phyloP scores from a whole-genome alignment of 2,888 invertebrate genomes.

The Heliconius ismenius region DNA sequence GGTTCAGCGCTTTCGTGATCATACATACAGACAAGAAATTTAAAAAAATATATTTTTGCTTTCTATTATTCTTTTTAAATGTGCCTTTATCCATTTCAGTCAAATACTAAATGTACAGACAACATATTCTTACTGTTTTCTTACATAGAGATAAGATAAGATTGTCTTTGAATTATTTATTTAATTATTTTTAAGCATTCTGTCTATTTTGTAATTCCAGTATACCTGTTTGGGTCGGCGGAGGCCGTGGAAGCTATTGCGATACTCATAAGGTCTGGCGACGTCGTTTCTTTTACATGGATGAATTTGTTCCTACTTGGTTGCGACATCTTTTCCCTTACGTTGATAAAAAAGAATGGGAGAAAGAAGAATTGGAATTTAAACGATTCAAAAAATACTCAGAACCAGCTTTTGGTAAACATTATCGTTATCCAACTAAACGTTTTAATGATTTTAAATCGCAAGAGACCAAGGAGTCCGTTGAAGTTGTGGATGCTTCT shows the following conservation, averaged over 20 bases:
- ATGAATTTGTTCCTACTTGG: constrained; percentile 64
- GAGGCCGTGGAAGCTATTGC: constrained; percentile 54
- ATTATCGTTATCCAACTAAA: constrained; percentile 56
- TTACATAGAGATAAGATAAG: no score
- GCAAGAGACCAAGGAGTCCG: constrained; percentile 51
- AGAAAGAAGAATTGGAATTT: constrained; percentile 55
- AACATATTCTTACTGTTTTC: no score
- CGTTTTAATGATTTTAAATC: constrained; percentile 53
- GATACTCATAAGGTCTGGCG: constrained; percentile 62
- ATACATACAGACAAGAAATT: no score
- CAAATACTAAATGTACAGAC: no score
- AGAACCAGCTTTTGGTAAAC: constrained; percentile 62
- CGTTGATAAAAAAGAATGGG: constrained; percentile 59
- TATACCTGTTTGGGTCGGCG: constrained; percentile 61
- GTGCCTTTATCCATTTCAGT: no score
- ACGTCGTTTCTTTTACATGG: constrained; percentile 63
- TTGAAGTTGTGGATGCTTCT: constrained; percentile 48
- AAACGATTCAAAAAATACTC: constrained; percentile 57
- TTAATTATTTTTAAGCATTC: not conserved
- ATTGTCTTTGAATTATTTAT: not conserved
- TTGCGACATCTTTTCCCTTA: constrained; percentile 53
- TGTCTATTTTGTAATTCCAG: constrained; percentile 47
- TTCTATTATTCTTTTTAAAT: no score
- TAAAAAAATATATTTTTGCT: no score
- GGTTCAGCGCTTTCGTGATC: no score